Conservation (phyloP, 1,140 invertebrate genomes). For the Drosophila murphyi region DNA sequence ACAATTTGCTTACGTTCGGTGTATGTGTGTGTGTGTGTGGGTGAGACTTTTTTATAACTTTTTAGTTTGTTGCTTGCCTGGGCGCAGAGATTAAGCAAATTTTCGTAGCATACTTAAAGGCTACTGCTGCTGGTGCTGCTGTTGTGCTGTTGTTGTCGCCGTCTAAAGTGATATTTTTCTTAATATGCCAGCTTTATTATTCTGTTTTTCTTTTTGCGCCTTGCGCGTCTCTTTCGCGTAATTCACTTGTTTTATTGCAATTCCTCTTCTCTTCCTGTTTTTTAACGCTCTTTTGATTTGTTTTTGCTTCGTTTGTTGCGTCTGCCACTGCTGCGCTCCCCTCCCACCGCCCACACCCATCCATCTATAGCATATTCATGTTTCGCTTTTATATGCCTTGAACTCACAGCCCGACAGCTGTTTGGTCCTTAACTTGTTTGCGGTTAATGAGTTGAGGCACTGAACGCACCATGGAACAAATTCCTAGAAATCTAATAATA, state of each 20-base stretch:
- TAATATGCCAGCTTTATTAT: slow-evolving; percentile 74
- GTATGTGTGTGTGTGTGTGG: slow-evolving; percentile 29
- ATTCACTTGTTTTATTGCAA: slow-evolving; percentile 75
- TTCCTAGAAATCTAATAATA: neutral
- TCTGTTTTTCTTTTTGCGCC: slow-evolving; percentile 63
- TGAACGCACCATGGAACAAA: slow-evolving; percentile 44
- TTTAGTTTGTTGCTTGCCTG: slow-evolving; percentile 72
- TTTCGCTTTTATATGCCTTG: slow-evolving; percentile 43
- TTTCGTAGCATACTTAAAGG: slow-evolving; percentile 57
- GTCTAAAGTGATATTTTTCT: slow-evolving; percentile 48
- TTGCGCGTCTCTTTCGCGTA: slow-evolving; percentile 47
- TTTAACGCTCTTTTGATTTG: slow-evolving; percentile 79
- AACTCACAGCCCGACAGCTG: slow-evolving; percentile 51
- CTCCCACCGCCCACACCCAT: neutral
- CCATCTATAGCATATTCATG: neutral
- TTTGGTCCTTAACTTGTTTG: slow-evolving; percentile 59
- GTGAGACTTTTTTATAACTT: slow-evolving; percentile 70
- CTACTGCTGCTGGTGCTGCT: slow-evolving; percentile 21
- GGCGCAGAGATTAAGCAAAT: slow-evolving; percentile 72
- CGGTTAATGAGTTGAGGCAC: slow-evolving; percentile 60
- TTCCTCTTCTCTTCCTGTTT: slow-evolving; percentile 24
- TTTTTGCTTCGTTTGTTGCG: slow-evolving; percentile 45
- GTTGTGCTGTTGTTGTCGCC: slow-evolving; percentile 25
- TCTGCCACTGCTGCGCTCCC: slow-evolving; percentile 22
- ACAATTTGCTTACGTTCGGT: slow-evolving; percentile 61